Conservation (phyloP, 2,113 vertebrate species). For the Eptesicus fuscus region DNA sequence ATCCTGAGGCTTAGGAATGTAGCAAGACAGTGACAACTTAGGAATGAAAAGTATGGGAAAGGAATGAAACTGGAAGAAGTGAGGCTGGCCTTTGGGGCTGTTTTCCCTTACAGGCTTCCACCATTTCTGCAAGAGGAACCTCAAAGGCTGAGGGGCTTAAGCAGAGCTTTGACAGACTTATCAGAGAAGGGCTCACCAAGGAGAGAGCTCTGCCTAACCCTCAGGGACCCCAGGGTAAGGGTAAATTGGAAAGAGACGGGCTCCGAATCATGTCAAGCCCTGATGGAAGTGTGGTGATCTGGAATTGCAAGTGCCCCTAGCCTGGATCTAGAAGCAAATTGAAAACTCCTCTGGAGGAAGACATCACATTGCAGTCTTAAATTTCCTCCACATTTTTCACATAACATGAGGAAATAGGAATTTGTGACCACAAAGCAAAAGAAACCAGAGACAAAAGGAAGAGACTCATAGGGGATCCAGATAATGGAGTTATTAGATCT, state of each 20-base stretch:
- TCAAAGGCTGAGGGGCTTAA: not conserved
- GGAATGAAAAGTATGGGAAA: not conserved
- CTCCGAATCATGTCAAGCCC: not conserved
- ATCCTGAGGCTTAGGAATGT: not conserved
- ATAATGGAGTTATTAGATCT: not conserved
- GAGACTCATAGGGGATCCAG: not conserved
- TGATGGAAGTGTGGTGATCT: not conserved
- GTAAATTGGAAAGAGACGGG: not conserved
- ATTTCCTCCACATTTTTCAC: not conserved
- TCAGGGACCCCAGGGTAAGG: not conserved
- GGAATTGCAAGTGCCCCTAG: not conserved
- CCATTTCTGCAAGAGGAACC: not conserved
- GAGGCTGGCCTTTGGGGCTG: not conserved
- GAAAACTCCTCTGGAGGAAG: not conserved
- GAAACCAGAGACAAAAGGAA: not conserved
- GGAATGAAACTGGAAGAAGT: not conserved
- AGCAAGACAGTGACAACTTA: not conserved
- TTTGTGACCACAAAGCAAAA: not conserved
- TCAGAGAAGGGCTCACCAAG: not conserved
- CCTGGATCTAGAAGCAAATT: not conserved
- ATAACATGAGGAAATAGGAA: not conserved
- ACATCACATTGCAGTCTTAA: not conserved
- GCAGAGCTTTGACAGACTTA: not conserved
- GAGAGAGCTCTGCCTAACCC: not conserved
- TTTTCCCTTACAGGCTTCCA: not conserved